Percentiles rank a stretch among this genome's conserved stretches.
phyloP scores from a whole-genome alignment of 2,113 vertebrate genomes.

The Euleptes europaea region DNA sequence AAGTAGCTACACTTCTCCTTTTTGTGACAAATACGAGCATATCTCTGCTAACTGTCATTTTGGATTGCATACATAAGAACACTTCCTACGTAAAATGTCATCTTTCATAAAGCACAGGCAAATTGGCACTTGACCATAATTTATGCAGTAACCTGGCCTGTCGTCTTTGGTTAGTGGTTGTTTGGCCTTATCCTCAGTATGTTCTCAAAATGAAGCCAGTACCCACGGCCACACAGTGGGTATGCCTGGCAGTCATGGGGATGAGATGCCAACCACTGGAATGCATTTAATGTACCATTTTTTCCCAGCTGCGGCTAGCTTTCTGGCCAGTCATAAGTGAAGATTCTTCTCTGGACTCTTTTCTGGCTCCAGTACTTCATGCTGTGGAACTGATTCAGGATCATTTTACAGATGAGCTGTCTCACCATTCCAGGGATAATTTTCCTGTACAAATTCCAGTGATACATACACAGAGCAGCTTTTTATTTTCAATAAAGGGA shows the following conservation, averaged over 20 bases:
- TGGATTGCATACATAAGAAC: constrained; percentile 45
- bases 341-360: constrained; percentile 48
- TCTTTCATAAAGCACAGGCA: constrained; percentile 50
- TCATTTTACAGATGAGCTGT: constrained; percentile 54
- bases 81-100: constrained; percentile 53
- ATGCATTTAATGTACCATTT: constrained; percentile 69
- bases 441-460: constrained; percentile 28
- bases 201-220: constrained; percentile 67
- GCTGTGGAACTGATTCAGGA: constrained; percentile 48
- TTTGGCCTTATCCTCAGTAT: constrained; percentile 58
- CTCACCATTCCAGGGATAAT: constrained; percentile 33
- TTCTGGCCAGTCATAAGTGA: constrained; percentile 54
- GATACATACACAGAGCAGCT: background rate
- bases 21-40: constrained; percentile 39
- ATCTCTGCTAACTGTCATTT: constrained; percentile 52
- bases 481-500: constrained; percentile 3
- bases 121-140: constrained; percentile 48
- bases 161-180: constrained; percentile 55
- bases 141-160: constrained; percentile 57
- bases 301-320: constrained; percentile 66
- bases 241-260: constrained; percentile 65
- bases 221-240: constrained; percentile 70
- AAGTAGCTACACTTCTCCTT: constrained; percentile 27
- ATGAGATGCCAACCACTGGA: constrained; percentile 79
- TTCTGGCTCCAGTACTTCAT: constrained; percentile 36